Base-by-base conservation (phyloP, 2,113 vertebrate genomes). In the Grammomys dolichurus region DNA sequence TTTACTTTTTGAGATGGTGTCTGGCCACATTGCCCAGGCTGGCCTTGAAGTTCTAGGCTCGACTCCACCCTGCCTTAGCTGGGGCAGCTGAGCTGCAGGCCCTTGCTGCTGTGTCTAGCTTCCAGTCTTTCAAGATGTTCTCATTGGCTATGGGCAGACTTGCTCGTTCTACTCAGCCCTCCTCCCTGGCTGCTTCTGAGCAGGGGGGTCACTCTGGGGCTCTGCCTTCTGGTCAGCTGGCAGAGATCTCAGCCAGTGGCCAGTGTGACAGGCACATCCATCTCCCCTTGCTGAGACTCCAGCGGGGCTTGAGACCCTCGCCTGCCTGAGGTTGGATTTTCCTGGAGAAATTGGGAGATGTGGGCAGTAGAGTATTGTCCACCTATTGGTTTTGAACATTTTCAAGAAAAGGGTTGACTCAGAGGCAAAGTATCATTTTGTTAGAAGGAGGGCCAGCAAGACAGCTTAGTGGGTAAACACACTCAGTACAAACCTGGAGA, bases 261-360 rank as follows among this genome's bases (percentile, higher is more conserved):
- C 43, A 51, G 6, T 8, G 26, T 28, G n/a, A 33, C 40, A 4
- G 0, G 1, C 0, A 9, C 0, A 2, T 13, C 19, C 26, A n/a
- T 51, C 63, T 92, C n/a, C 12, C 72, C 51, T 5, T 4, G 1
- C 28, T 7, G 91, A 12, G 43, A 26, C 67, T 89, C 11, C 36
- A 26, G 3, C 3, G 3, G 46, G 14, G 14, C 69, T 40, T 75
- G 51, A 0, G 60, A 2, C 60, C 77, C 22, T 76, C 4, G 19
- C 11, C 20, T 3, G 19, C 11, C 40, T 1, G 31, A 11, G 36
- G 43, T 31, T 11, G 6, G 43, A 43, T n/a, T 24, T 4, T 36
- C 22, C 9, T 72, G 70, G 0, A 0, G 14, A 40, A 31, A 22
- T 40, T 16, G 24, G 10, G 31, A 22, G 31, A 13, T 36, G 31